phyloP scores from a whole-genome alignment of 2,888 invertebrate species.

The Cepaea hortensis region DNA sequence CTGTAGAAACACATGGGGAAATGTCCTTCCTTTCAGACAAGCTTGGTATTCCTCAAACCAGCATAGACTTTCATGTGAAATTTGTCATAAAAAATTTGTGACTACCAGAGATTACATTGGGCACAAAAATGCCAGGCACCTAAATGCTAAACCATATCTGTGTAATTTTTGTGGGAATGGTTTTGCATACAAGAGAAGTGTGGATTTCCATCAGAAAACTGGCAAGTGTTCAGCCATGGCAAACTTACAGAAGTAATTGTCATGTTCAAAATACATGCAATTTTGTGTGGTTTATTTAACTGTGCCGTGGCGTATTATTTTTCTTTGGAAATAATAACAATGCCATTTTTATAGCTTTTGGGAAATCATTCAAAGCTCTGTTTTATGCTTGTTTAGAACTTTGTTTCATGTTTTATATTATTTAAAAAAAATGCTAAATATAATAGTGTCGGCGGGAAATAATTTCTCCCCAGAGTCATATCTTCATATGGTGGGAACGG shows the following conservation, averaged over 20 bases:
- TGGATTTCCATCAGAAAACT: constrained; percentile 47
- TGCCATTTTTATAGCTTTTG: too few relatives aligned
- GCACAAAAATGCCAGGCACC: constrained; percentile 50
- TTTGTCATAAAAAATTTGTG: constrained; percentile 49
- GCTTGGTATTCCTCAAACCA: constrained; percentile 37
- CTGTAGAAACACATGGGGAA: constrained; percentile 23
- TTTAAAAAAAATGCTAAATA: too few relatives aligned
- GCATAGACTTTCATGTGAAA: constrained; percentile 43
- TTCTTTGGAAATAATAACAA: too few relatives aligned
- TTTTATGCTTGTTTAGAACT: too few relatives aligned
- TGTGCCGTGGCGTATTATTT: too few relatives aligned
- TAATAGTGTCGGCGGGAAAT: too few relatives aligned
- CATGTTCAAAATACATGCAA: neutral
- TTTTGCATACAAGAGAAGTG: constrained; percentile 50
- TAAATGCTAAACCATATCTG: constrained; percentile 49
- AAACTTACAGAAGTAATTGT: neutral
- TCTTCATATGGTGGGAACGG: too few relatives aligned
- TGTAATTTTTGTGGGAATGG: constrained; percentile 44
- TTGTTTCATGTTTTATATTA: too few relatives aligned
- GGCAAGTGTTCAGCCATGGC: constrained; percentile 37
- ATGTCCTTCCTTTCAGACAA: constrained; percentile 26
- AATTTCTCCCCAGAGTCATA: too few relatives aligned
- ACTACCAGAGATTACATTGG: constrained; percentile 50
- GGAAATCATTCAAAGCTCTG: too few relatives aligned
- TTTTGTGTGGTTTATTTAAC: too few relatives aligned